Percentiles rank a stretch among this genome's conserved stretches.
phyloP scores from a whole-genome alignment of 1,140 invertebrate genomes.

The Drosophila lacteicornis region DNA sequence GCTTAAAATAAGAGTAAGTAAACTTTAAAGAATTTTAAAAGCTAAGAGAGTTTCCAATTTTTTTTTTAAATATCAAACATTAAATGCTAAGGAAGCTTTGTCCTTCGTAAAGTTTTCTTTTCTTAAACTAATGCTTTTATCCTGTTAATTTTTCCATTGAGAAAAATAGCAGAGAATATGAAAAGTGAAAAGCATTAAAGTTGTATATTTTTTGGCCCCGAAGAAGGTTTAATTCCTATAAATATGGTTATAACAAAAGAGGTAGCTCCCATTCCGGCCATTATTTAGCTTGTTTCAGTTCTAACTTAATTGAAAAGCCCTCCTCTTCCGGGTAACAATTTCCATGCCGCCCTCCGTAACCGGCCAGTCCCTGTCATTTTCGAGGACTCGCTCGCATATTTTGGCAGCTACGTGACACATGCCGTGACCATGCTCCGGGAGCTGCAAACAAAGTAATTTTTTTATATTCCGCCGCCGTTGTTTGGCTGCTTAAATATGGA shows the following conservation, averaged over 20 bases:
- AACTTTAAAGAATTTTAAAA: background rate
- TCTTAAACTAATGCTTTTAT: background rate
- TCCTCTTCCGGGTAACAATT: conserved; percentile 35
- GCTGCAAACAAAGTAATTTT: conserved; percentile 74
- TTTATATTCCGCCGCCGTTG: conserved; percentile 36
- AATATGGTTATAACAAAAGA: conserved; percentile 6
- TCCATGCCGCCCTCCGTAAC: background rate
- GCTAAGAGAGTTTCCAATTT: background rate
- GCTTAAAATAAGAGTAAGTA: background rate
- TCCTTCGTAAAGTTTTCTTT: too few relatives aligned
- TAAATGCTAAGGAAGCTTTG: too few relatives aligned
- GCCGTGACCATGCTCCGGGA: conserved; percentile 48
- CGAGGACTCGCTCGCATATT: conserved; percentile 67
- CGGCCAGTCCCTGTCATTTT: conserved; percentile 58
- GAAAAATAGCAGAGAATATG: background rate
- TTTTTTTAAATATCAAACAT: too few relatives aligned
- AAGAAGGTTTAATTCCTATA: conserved; percentile 1
- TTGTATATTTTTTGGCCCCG: too few relatives aligned
- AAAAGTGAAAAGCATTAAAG: background rate
- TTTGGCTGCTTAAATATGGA: conserved; percentile 71
- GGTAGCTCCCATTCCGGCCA: conserved; percentile 7
- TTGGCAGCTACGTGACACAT: conserved; percentile 74
- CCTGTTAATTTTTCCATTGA: background rate
- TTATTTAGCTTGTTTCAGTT: conserved; percentile 40
- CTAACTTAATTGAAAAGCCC: conserved; percentile 74